Conservation (phyloP, 2,888 invertebrate genomes). For the Calliphora vomitoria region DNA sequence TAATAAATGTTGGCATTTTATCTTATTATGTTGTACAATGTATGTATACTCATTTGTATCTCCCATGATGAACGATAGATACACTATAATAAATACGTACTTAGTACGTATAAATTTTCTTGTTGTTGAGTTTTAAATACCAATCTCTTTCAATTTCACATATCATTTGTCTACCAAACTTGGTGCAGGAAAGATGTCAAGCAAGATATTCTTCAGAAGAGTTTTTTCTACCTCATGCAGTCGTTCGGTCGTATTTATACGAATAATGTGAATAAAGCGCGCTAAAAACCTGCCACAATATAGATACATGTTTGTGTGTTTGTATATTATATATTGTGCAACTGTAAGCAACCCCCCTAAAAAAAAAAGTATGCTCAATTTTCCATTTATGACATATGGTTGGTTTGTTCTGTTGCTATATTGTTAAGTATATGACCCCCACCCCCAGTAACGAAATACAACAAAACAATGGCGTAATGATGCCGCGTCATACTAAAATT, state of each 20-base stretch:
- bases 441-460: no score
- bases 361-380: constrained; percentile 2
- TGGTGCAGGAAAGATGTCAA: background rate
- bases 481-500: background rate
- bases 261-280: constrained; percentile 1
- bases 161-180: background rate
- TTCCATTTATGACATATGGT: constrained; percentile 10
- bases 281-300: constrained; percentile 29
- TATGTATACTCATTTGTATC: no score
- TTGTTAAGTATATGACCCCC: no score
- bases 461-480: constrained; percentile 31
- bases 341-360: background rate
- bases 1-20: no score
- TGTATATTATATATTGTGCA: background rate
- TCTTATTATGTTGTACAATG: no score
- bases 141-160: no score
- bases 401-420: no score
- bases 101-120: background rate
- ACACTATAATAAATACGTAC: background rate
- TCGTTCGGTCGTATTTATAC: no score
- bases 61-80: background rate
- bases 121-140: no score
- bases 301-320: background rate
- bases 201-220: background rate
- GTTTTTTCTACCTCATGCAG: background rate